Base-by-base conservation (phyloP, 2,888 invertebrate genomes). In the Apotomis capreana region DNA sequence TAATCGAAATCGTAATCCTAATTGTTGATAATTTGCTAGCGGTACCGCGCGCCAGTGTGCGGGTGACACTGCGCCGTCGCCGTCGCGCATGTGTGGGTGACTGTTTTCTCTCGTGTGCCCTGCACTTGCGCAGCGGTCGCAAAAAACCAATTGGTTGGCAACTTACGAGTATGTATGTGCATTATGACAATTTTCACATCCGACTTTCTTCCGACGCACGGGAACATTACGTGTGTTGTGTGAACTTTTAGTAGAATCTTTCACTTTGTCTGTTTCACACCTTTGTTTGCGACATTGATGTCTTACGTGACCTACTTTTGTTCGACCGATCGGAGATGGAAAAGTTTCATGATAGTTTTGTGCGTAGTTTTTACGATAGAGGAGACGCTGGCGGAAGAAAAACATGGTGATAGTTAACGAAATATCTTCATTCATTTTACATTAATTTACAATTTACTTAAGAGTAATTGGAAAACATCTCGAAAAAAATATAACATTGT, bases 341-440 rank as follows among this genome's bases (percentile, higher is more conserved):
- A 83, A 84, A 75, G 68, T 72, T 68, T 68, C 58, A 52, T 65
- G 36, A 52, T 46, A 52, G 15, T 15, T 37, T 10, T 54, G 52
- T 6, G 52, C 10, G 15, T 12, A 40, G 26, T 44, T 58, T 49
- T n/a, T 6, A 49, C 13, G 59, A n/a, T 10, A 12, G 58, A 58
- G 58, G 46, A 37, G 40, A 40, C 13, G 4, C 37, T 59, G 54
- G 26, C 37, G 58, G 63, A 61, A 81, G 78, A 76, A 76, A 77
- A 72, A 74, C 74, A 70, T 75, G 70, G 70, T 81, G 84, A 86
- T 84, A 79, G 89, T 91, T 92, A 92, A 90, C 92, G 91, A 92
- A 79, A 81, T 91, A 90, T 91, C 88, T 90, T 90, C 85, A 82
- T 93, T 93, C 91, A 92, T 92, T 93, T 92, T 92, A 93, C 93